Conservation (phyloP, 2,113 vertebrate species). For the Datnioides undecimradiatus region DNA sequence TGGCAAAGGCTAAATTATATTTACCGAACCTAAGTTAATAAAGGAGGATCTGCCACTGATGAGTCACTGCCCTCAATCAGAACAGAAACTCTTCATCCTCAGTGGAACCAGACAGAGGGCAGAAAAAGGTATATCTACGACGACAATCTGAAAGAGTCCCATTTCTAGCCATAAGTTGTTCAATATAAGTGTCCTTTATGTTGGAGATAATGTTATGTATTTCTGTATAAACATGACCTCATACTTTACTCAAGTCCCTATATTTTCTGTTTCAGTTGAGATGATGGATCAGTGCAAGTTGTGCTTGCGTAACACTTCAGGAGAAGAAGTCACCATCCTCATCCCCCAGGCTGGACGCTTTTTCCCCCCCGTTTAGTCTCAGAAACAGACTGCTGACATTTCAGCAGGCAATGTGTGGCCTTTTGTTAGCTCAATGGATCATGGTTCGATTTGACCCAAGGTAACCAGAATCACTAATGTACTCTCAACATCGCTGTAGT, state of each 20-base stretch:
- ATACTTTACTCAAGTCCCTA: neutral
- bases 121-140: neutral
- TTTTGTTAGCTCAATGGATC: slow-evolving; percentile 37
- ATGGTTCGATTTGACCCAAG: slow-evolving; percentile 19
- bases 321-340: neutral
- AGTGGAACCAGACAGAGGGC: slow-evolving; percentile 15
- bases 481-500: too few species aligned
- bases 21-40: slow-evolving; percentile 51
- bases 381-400: slow-evolving; percentile 55
- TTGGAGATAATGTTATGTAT: neutral
- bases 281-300: neutral
- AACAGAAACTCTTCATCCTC: slow-evolving; percentile 10
- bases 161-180: neutral
- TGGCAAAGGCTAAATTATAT: slow-evolving; percentile 50
- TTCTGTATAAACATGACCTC: neutral
- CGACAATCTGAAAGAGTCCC: neutral
- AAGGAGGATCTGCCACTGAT: slow-evolving; percentile 15
- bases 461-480: slow-evolving; percentile 11
- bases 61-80: slow-evolving; percentile 16
- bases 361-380: neutral
- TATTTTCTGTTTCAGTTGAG: neutral
- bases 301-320: neutral
- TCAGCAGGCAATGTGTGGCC: slow-evolving; percentile 38
- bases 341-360: neutral
- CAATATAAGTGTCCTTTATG: neutral